phyloP scores from a whole-genome alignment of 37 sponge, comb jelly and placozoan species.

The Chondrilla cf. caribensis region DNA sequence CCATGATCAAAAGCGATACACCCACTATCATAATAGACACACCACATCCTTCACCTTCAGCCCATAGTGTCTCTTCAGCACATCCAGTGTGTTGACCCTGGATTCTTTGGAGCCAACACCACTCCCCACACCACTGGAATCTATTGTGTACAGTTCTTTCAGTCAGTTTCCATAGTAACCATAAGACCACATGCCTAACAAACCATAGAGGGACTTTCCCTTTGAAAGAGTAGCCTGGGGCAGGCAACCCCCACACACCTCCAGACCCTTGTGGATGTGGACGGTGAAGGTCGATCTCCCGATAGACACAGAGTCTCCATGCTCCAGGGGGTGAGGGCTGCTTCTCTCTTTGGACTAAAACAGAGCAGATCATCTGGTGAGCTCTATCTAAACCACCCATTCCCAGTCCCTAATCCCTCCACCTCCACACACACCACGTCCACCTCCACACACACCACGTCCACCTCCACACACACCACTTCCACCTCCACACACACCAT shows the following conservation, averaged over 20 bases:
- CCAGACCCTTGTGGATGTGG: conserved; percentile 79
- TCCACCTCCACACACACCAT: too few relatives aligned
- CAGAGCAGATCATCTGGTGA: not conserved
- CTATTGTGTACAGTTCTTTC: too few relatives aligned
- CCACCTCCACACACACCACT: too few relatives aligned
- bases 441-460: too few relatives aligned
- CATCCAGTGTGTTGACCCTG: too few relatives aligned
- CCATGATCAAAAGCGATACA: not conserved
- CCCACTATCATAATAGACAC: not conserved
- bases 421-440: too few relatives aligned
- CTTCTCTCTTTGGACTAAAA: conserved; percentile 55
- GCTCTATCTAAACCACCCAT: not conserved
- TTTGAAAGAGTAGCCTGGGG: conserved; percentile 24
- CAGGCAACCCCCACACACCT: conserved; percentile 65
- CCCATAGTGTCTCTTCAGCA: too few relatives aligned
- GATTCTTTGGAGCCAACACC: too few relatives aligned
- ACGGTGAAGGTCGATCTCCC: conserved; percentile 63
- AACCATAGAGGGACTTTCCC: conserved; percentile 14
- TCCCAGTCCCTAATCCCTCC: not conserved
- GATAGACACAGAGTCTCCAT: conserved; percentile 57
- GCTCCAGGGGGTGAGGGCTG: conserved; percentile 49
- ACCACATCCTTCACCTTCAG: conserved; percentile 45
- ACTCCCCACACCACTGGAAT: not conserved
- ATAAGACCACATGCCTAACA: not conserved
- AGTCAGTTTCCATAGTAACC: too few relatives aligned